phyloP scores from a whole-genome alignment of 1,140 invertebrate species.

The Anagrus nilaparvatae region DNA sequence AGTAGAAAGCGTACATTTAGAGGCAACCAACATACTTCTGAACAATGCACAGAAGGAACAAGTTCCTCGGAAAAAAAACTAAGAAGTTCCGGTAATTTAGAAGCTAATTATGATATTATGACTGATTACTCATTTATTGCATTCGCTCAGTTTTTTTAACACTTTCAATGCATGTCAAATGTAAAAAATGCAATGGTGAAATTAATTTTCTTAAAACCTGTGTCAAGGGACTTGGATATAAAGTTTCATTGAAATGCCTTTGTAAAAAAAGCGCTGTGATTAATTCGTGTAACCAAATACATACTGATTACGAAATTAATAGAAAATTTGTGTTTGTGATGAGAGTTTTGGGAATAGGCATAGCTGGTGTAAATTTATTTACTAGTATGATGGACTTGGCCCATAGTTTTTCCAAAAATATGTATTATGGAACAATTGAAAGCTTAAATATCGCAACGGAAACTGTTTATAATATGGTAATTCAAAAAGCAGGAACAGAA shows the following conservation, averaged over 20 bases:
- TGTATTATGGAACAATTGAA: neutral
- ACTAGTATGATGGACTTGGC: slow-evolving; percentile 15
- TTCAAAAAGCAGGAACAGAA: neutral
- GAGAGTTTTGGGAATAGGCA: slow-evolving; percentile 15
- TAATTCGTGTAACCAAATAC: neutral
- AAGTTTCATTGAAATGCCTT: neutral
- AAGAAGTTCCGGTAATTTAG: neutral
- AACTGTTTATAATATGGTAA: neutral
- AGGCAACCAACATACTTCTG: slow-evolving; percentile 1
- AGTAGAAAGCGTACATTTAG: neutral
- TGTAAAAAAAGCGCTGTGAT: neutral
- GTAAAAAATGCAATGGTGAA: neutral
- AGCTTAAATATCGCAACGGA: neutral
- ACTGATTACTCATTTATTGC: neutral
- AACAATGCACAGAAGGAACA: neutral
- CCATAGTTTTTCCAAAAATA: neutral
- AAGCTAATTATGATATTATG: neutral
- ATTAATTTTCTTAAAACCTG: neutral
- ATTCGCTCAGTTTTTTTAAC: neutral
- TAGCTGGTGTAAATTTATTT: slow-evolving; percentile 11
- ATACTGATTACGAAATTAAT: slow-evolving; percentile 13
- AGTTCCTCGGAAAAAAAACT: neutral
- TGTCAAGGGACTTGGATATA: neutral
- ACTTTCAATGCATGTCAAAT: neutral
- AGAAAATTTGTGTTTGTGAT: slow-evolving; percentile 13